Evolutionary conservation across 2,888 invertebrate genomes (phyloP).

Genomic region (Melanotus villosus): DNA sequence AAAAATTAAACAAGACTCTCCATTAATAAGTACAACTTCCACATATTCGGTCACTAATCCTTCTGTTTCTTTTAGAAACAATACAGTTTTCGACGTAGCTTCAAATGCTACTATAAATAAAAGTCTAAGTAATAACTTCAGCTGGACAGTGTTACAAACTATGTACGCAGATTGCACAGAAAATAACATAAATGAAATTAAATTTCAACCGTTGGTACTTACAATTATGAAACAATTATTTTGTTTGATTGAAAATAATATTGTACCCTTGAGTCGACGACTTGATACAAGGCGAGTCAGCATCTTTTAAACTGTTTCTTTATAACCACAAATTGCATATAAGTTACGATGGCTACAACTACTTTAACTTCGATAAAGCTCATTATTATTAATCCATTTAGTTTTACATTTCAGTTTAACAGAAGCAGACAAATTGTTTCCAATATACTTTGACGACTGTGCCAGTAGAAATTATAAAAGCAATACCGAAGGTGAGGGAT

Average conservation of each 20-base stretch:
- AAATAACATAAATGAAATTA: neutral
- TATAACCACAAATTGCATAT: too few relatives aligned
- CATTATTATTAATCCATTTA: too few relatives aligned
- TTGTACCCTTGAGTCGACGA: neutral
- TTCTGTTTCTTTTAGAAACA: neutral
- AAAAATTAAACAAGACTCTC: neutral
- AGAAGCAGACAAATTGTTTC: conserved; percentile 19
- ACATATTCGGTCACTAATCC: neutral
- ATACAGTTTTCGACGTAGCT: neutral
- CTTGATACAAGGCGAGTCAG: conserved; percentile 4
- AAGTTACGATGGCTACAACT: too few relatives aligned
- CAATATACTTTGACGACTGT: conserved; percentile 17
- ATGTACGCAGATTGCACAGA: neutral
- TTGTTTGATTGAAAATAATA: neutral
- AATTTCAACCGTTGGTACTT: neutral
- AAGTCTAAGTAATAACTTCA: neutral
- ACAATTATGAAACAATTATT: neutral
- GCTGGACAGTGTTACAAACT: conserved; percentile 1
- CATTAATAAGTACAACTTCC: neutral
- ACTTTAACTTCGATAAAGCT: too few relatives aligned
- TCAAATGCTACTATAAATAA: neutral
- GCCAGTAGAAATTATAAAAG: neutral
- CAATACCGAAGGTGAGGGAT: neutral
- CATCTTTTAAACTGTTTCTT: too few relatives aligned
- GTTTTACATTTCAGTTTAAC: neutral